Percentiles rank a stretch among this genome's conserved stretches.
These are phyloP conservation scores for Emys orbicularis DNA, from an alignment of 2,797 vertebrate genomes.

Conservation along the genomic window DNA sequence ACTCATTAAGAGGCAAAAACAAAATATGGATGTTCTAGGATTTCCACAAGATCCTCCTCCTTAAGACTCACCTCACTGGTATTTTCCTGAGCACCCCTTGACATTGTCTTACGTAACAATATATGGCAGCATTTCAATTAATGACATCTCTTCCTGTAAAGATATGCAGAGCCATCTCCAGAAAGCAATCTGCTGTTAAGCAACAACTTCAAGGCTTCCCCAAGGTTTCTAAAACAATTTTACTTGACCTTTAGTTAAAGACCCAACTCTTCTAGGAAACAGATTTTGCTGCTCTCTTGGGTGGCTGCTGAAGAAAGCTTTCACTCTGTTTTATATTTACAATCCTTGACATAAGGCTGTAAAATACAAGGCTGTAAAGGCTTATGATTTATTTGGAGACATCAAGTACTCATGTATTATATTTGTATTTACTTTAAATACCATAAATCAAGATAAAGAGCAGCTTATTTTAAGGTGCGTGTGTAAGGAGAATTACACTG, in stretches of 20 bases:
- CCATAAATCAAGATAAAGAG: slow-evolving; percentile 37
- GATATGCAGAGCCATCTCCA: background rate
- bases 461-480: slow-evolving; percentile 22
- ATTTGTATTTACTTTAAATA: slow-evolving; percentile 32
- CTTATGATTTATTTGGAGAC: slow-evolving; percentile 45
- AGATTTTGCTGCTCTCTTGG: slow-evolving; percentile 27
- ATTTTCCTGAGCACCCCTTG: background rate
- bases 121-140: background rate
- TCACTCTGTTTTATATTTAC: slow-evolving; percentile 39
- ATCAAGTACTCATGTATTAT: slow-evolving; percentile 33
- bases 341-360: slow-evolving; percentile 36
- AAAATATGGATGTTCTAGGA: background rate
- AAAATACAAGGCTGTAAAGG: slow-evolving; percentile 45
- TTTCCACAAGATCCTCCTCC: background rate
- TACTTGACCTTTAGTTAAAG: slow-evolving; percentile 23
- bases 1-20: background rate
- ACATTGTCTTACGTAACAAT: background rate
- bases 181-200: background rate
- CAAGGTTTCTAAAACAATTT: background rate
- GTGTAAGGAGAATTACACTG: slow-evolving; percentile 3
- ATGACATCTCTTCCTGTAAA: background rate
- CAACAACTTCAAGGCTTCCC: background rate
- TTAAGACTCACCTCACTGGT: background rate
- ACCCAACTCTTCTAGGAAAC: background rate
- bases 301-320: slow-evolving; percentile 10